phyloP scores from a whole-genome alignment of 2,113 vertebrate genomes.

The Columba janthina region DNA sequence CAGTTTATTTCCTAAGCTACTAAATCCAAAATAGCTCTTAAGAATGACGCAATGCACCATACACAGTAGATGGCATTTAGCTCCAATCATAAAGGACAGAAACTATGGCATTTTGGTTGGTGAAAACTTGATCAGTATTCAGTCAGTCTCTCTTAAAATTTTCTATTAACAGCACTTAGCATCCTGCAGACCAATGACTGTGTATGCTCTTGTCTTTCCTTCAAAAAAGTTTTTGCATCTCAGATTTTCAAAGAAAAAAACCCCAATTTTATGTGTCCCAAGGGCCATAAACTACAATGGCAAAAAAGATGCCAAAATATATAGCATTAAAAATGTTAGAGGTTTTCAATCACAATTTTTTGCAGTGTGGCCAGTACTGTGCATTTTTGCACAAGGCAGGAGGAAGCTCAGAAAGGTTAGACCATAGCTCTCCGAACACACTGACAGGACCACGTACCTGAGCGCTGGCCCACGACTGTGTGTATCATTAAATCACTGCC shows the following conservation, averaged over 20 bases:
- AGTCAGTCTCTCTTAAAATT: background rate
- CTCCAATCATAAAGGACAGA: background rate
- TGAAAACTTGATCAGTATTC: background rate
- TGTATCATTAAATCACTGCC: background rate
- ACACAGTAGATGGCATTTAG: background rate
- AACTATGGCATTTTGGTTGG: background rate
- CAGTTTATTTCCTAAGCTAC: background rate
- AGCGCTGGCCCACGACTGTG: background rate
- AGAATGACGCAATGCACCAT: background rate
- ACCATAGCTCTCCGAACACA: background rate
- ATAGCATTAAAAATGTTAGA: background rate
- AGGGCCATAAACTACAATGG: background rate
- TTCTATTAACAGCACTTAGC: background rate
- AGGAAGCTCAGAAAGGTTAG: background rate
- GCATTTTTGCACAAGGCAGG: background rate
- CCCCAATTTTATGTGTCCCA: background rate
- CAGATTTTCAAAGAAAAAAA: background rate
- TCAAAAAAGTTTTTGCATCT: constrained; percentile 8
- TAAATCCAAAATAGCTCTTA: background rate
- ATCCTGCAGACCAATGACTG: background rate
- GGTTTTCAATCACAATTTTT: background rate
- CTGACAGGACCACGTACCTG: background rate
- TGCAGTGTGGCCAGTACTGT: background rate
- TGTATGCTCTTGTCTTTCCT: background rate
- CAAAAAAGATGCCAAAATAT: background rate